Evolutionary conservation across 2,113 vertebrate species (phyloP), one percentile per base, ranked within the genome.

Genomic region (Oceanites oceanicus): DNA sequence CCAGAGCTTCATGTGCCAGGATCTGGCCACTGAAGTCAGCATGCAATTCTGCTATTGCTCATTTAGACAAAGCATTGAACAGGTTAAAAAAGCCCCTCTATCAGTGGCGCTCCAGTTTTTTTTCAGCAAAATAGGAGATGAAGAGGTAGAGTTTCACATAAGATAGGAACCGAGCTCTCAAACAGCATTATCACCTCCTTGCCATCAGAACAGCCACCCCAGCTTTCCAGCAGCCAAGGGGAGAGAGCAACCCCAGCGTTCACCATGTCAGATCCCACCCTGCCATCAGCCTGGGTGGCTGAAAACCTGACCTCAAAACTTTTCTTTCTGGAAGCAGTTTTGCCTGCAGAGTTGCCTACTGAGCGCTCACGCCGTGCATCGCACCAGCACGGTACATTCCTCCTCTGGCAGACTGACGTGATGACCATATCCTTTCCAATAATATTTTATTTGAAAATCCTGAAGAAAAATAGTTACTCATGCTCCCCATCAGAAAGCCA

Each of bases 381-480:
- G 11, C 70, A 70, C 91, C 47, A 91, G 82, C 30, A 59, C 3
- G 1, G 81, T 45, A 65, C 67, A 2, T 40, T 58, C 18, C 76
- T 59, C 66, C 77, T 59, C 38, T 3, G 8, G 34, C 32, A 78
- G 63, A 76, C 38, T 53, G 77, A 76, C 66, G 23, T 1, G 13
- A 81, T 38, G n/a, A 94, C 89, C 22, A 15, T 23, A 61, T 74
- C 92, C 86, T 97, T 92, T 80, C 70, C 82, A 86, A 53, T 38
- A 85, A 84, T 68, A 38, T 86, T 96, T 86, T 71, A 86, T 91
- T 96, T 92, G 56, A 89, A 96, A 74, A 90, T 83, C 86, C 75
- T 59, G 81, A 95, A 71, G 72, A 59, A 94, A 92, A 96, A 94
- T 91, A 95, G 92, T 97, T 96, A 94, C 44, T 93, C 49, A 63